Percentiles rank a stretch among this genome's conserved stretches.
Evolutionary conservation across 2,888 invertebrate genomes (phyloP).

Genomic region (Hydraecia micacea): DNA sequence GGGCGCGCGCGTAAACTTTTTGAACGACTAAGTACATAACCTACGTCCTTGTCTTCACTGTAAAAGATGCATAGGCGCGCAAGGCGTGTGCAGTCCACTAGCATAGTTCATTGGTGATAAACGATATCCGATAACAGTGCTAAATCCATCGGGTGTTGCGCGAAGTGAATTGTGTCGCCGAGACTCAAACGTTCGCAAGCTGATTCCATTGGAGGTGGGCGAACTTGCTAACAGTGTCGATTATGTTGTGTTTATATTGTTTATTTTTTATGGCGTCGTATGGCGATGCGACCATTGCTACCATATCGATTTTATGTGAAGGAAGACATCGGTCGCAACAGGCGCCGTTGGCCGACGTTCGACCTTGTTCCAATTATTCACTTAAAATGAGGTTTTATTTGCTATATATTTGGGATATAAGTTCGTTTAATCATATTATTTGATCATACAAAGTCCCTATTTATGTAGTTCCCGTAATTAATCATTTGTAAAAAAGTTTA

Average conservation of each 20-base stretch:
- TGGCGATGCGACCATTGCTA: constrained; percentile 72
- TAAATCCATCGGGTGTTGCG: constrained; percentile 50
- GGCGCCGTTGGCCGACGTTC: constrained; percentile 73
- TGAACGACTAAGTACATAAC: constrained; percentile 65
- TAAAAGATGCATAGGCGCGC: constrained; percentile 82
- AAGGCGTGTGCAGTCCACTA: constrained; percentile 74
- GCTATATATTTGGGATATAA: constrained; percentile 23
- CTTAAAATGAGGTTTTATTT: constrained; percentile 58
- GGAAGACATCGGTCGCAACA: constrained; percentile 81
- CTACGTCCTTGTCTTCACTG: constrained; percentile 71
- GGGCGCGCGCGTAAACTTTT: constrained; percentile 63
- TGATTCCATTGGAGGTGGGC: constrained; percentile 84
- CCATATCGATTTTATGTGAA: constrained; percentile 86
- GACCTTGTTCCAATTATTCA: constrained; percentile 86
- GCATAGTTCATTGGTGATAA: constrained; percentile 73
- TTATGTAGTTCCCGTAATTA: background rate
- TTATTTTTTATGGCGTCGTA: constrained; percentile 72
- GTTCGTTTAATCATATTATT: background rate
- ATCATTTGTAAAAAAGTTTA: background rate
- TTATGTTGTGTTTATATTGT: constrained; percentile 64
- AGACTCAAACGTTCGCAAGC: constrained; percentile 78
- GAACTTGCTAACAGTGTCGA: constrained; percentile 49
- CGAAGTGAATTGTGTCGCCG: constrained; percentile 60
- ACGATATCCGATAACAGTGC: constrained; percentile 69
- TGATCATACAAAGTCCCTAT: background rate